These are phyloP conservation scores for Dryobates pubescens DNA, from an alignment of 2,797 vertebrate genomes.

Conservation along the genomic window DNA sequence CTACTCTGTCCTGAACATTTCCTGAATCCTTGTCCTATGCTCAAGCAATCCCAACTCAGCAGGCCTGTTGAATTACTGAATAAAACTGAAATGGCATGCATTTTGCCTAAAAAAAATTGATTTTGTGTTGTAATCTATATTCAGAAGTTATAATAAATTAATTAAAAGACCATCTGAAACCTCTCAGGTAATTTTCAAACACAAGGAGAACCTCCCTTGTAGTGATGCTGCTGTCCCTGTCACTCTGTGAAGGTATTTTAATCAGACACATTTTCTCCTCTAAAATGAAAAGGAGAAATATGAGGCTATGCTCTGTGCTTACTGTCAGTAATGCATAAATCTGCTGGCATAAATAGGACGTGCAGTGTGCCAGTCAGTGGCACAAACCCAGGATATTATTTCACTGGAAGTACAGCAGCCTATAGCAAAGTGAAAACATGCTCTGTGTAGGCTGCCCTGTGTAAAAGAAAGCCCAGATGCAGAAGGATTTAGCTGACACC, in stretches of 20 bases:
- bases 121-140: slow-evolving; percentile 31
- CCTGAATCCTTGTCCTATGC: slow-evolving; percentile 9
- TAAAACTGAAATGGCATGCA: slow-evolving; percentile 7
- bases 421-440: background rate
- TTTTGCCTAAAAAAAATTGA: slow-evolving; percentile 45
- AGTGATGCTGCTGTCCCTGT: slow-evolving; percentile 7
- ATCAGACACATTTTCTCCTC: slow-evolving; percentile 33
- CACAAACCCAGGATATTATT: background rate
- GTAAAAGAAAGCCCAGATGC: slow-evolving; percentile 24
- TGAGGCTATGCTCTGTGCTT: background rate
- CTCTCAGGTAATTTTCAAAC: slow-evolving; percentile 54
- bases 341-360: background rate
- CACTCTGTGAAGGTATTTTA: slow-evolving; percentile 52
- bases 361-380: background rate
- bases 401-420: background rate
- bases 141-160: slow-evolving; percentile 55
- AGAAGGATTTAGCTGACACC: slow-evolving; percentile 17
- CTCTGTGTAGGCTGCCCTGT: slow-evolving; percentile 23
- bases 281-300: slow-evolving; percentile 21
- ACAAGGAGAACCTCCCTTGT: background rate
- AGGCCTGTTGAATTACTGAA: background rate
- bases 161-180: slow-evolving; percentile 61
- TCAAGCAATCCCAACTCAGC: background rate
- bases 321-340: slow-evolving; percentile 24
- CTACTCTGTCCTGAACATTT: background rate